Conservation (phyloP, 2,888 invertebrate species). For the Agelastica alni region DNA sequence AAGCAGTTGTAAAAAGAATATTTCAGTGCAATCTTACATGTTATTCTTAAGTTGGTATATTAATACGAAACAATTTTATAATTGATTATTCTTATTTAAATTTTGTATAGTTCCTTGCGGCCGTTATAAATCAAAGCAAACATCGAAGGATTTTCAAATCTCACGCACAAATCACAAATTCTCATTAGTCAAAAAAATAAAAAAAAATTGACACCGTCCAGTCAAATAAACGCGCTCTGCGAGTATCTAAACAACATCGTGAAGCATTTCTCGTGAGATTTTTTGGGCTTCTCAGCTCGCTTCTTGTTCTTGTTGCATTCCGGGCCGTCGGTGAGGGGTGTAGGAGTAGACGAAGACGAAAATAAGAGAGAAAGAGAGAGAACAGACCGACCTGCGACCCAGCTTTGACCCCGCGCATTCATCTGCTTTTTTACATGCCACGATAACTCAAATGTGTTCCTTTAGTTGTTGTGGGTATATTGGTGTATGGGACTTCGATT, state of each 20-base stretch:
- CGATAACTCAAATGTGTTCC: slow-evolving; percentile 30
- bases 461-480: slow-evolving; percentile 11
- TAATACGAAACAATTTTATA: too few species aligned
- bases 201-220: background rate
- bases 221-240: slow-evolving; percentile 2
- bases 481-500: slow-evolving; percentile 5
- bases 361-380: slow-evolving; percentile 5
- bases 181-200: slow-evolving; percentile 1
- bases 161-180: slow-evolving; percentile 14
- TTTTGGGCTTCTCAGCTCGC: slow-evolving; percentile 10
- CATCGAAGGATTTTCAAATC: too few species aligned
- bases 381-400: slow-evolving; percentile 35
- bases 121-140: too few species aligned
- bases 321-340: slow-evolving; percentile 20
- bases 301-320: slow-evolving; percentile 20
- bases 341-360: slow-evolving; percentile 20
- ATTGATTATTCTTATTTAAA: too few species aligned
- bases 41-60: too few species aligned
- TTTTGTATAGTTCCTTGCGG: too few species aligned
- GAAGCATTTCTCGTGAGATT: slow-evolving; percentile 20
- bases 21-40: too few species aligned
- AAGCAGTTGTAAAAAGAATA: too few species aligned
- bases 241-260: slow-evolving; percentile 4
- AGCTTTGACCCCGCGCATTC: slow-evolving; percentile 29
- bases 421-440: slow-evolving; percentile 30